phyloP scores from a whole-genome alignment of 2,113 vertebrate species.

The Tetrao urogallus region DNA sequence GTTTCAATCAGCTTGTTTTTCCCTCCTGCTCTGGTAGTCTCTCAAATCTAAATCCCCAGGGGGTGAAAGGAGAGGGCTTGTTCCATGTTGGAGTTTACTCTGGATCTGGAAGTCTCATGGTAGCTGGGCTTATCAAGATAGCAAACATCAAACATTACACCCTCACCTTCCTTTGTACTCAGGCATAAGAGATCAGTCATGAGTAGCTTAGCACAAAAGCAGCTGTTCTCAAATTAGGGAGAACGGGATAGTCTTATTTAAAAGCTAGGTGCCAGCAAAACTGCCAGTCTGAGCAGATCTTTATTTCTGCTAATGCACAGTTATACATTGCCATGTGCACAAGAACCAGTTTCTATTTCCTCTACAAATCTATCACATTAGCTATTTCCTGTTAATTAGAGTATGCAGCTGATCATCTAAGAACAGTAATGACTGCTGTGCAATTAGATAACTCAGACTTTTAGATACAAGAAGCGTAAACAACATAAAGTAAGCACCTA shows the following conservation, averaged over 20 bases:
- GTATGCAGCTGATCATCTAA: neutral
- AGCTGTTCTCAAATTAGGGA: neutral
- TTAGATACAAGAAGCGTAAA: neutral
- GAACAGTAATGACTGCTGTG: neutral
- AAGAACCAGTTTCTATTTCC: neutral
- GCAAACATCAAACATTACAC: neutral
- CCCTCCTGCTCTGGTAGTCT: neutral
- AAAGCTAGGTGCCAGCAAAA: constrained; percentile 12
- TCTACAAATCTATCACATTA: neutral
- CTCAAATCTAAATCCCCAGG: neutral
- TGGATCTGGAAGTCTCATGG: neutral
- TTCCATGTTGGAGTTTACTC: neutral
- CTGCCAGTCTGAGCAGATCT: neutral
- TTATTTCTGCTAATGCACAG: constrained; percentile 11
- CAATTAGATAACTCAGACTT: neutral
- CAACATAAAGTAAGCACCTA: neutral
- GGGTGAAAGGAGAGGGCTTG: neutral
- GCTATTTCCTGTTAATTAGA: constrained; percentile 25
- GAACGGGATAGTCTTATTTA: neutral
- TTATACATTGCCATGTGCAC: neutral
- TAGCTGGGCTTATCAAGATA: neutral
- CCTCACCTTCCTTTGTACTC: neutral
- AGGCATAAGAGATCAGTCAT: accelerated
- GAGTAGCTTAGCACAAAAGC: neutral
- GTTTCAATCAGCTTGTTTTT: neutral